These are phyloP conservation scores for Talpa occidentalis DNA, from an alignment of 2,113 vertebrate genomes.

Conservation along the genomic window DNA sequence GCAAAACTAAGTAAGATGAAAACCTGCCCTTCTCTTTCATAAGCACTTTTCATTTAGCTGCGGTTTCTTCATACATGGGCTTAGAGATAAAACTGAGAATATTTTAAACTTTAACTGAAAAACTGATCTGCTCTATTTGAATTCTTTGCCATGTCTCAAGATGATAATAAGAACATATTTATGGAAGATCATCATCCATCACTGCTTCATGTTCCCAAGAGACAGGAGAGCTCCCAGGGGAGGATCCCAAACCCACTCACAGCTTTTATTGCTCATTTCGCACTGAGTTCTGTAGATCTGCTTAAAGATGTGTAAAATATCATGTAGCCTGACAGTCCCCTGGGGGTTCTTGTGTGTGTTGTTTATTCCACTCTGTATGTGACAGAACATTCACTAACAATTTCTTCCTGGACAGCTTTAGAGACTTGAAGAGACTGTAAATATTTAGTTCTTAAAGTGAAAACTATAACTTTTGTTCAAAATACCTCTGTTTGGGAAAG, in stretches of 20 bases:
- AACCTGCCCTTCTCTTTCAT: not conserved
- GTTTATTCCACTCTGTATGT: conserved; percentile 60
- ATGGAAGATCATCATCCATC: not conserved
- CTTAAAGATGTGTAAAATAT: conserved; percentile 41
- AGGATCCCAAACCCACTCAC: not conserved
- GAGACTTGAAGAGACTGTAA: conserved; percentile 71
- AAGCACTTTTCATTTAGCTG: not conserved
- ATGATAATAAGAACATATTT: not conserved
- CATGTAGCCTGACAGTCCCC: conserved; percentile 53
- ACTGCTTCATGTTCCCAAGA: not conserved
- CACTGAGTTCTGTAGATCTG: not conserved
- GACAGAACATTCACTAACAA: conserved; percentile 56
- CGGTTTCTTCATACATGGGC: conserved; percentile 36
- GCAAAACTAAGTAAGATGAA: not conserved
- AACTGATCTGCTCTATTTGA: not conserved
- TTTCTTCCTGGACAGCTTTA: conserved; percentile 68
- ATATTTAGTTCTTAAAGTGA: conserved; percentile 77
- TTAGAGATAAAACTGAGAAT: conserved; percentile 40
- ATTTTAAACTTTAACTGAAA: not conserved
- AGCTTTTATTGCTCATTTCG: not conserved
- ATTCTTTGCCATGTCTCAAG: not conserved
- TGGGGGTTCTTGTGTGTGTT: not conserved
- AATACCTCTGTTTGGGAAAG: conserved; percentile 58
- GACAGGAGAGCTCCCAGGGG: not conserved
- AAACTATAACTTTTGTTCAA: conserved; percentile 59